Conservation (phyloP, 2,113 vertebrate species). For the Eupsittula cactorum region DNA sequence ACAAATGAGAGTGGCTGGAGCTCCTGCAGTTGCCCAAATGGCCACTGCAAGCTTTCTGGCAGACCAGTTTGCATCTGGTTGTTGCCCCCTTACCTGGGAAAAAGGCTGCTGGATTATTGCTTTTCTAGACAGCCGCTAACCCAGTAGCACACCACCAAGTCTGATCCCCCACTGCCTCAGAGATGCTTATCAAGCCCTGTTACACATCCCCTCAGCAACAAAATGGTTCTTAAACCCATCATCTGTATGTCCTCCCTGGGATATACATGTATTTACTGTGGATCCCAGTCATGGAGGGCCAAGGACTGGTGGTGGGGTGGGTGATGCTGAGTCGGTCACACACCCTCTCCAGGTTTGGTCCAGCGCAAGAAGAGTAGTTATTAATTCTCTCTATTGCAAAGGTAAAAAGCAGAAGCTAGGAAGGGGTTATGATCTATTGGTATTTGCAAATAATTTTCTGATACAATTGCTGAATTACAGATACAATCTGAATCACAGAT, state of each 20-base stretch:
- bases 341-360: neutral
- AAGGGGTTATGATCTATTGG: neutral
- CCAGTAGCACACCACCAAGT: neutral
- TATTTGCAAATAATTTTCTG: neutral
- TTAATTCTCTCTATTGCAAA: neutral
- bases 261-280: neutral
- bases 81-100: neutral
- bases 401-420: neutral
- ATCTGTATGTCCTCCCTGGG: neutral
- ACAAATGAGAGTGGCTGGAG: neutral
- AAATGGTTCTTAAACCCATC: neutral
- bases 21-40: neutral
- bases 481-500: too few relatives aligned
- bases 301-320: neutral
- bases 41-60: neutral
- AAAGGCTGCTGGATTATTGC: neutral
- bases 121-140: neutral
- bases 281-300: rapidly evolving
- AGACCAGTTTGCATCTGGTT: neutral
- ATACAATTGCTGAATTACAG: neutral
- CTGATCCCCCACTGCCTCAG: neutral
- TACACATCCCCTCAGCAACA: neutral
- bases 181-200: neutral
- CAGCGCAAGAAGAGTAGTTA: neutral
- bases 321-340: neutral